Evolutionary conservation across 2,888 invertebrate genomes (phyloP).

Genomic region (Nomada fabriciana): DNA sequence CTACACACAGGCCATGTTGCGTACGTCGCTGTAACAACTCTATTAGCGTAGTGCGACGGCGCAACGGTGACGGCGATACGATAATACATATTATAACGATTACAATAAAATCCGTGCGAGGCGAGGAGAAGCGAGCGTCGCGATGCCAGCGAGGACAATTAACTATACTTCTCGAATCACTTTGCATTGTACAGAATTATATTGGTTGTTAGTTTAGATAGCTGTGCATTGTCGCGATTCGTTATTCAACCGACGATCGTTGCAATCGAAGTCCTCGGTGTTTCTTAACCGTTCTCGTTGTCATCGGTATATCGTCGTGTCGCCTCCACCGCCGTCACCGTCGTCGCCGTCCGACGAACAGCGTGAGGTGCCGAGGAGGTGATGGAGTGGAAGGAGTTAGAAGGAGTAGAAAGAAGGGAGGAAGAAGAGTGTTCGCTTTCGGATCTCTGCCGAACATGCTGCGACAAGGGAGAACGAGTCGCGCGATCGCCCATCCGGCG

Average conservation of each 20-base stretch:
- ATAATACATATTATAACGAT: conserved; percentile 38
- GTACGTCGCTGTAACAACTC: conserved; percentile 65
- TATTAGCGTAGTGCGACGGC: conserved; percentile 24
- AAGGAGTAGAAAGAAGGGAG: not conserved
- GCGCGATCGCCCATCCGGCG: not conserved
- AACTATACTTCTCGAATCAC: conserved; percentile 73
- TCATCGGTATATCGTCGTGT: too few species aligned
- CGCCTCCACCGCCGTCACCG: not conserved
- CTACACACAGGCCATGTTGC: conserved; percentile 53
- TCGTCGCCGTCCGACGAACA: not conserved
- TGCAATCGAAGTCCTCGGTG: not conserved
- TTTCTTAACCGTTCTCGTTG: too few species aligned
- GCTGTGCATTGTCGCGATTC: conserved; percentile 79
- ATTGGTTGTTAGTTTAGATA: conserved; percentile 82
- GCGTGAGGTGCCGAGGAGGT: not conserved
- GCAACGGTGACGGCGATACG: conserved; percentile 45
- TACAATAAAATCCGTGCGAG: conserved; percentile 1
- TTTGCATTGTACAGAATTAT: conserved; percentile 83
- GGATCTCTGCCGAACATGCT: not conserved
- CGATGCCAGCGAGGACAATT: conserved; percentile 29
- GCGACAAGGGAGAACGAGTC: not conserved
- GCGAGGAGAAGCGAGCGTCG: conserved; percentile 24
- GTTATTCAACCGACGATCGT: conserved; percentile 69
- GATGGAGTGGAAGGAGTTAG: not conserved
- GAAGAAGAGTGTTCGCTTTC: not conserved